Evolutionary conservation across 1,140 invertebrate genomes (phyloP), one percentile per base, ranked within the genome.

Genomic region (Tenebrio molitor): DNA sequence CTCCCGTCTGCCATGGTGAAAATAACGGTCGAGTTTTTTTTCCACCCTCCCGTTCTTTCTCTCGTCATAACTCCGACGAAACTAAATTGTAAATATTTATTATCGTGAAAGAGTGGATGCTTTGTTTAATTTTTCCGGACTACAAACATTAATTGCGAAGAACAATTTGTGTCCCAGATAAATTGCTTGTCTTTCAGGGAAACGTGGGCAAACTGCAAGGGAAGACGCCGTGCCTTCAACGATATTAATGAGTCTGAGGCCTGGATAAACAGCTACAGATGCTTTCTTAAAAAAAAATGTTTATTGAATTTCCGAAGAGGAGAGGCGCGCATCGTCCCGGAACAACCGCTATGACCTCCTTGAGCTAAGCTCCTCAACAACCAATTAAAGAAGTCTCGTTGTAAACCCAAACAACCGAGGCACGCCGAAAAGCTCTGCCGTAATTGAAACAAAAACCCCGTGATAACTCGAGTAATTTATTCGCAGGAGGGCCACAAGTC

Each of bases 91-190:
- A 58, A 58, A 58, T 58, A 29, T 42, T 66, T 42, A 66, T 42
- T 42, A 44, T 66, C 64, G 36, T 19, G 42, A 41, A 66, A 66
- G 36, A 66, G 23, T 21, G 64, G 36, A 44, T 66, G 36, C 17
- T 66, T 66, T 66, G 64, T 66, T 66, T 66, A 66, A 33, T 64
- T 63, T 71, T 71, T 71, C 39, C 53, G 19, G 69, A 58, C 50
- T 63, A 39, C 46, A 46, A 65, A 65, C 36, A 71, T 64, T 71
- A 71, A 71, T 65, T 71, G 42, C 62, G 34, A 71, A 63, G 29
- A 25, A 65, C 58, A 71, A 71, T 64, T 71, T 65, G 64, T 65
- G 58, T 42, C 36, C 15, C 42, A 65, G 58, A 71, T 71, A 71
- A 71, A 71, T 71, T 71, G 33, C 62, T 71, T 66, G 69, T 65